Conservation (phyloP, 2,797 vertebrate genomes). For the Lithobates pipiens region DNA sequence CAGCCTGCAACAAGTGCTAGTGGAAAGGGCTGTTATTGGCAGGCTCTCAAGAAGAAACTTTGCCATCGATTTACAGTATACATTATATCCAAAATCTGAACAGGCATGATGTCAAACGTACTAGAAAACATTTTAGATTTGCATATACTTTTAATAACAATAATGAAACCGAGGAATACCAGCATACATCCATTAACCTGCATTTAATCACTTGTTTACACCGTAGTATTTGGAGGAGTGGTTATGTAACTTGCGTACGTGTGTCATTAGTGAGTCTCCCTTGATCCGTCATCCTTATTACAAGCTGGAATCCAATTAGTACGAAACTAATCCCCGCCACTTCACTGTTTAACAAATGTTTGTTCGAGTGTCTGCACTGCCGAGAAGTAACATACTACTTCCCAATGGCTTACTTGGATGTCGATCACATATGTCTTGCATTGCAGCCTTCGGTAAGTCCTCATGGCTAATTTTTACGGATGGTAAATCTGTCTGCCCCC, state of each 20-base stretch:
- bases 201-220: not conserved
- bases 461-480: not conserved
- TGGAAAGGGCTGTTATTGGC: too few relatives aligned
- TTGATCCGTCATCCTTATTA: constrained; percentile 39
- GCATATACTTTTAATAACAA: too few relatives aligned
- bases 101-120: too few relatives aligned
- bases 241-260: not conserved
- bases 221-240: not conserved
- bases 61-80: too few relatives aligned
- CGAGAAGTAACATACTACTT: not conserved
- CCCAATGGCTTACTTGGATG: constrained; percentile 40
- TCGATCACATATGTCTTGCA: constrained; percentile 19
- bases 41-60: too few relatives aligned
- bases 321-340: constrained; percentile 33
- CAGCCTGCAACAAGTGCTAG: too few relatives aligned
- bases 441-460: constrained; percentile 26
- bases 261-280: not conserved
- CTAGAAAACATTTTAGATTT: too few relatives aligned
- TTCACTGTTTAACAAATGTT: not conserved
- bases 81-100: too few relatives aligned
- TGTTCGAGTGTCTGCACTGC: not conserved
- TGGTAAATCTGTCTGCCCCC: not conserved
- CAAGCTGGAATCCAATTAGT: constrained; percentile 49
- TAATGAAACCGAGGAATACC: too few relatives aligned
- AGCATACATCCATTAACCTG: too few relatives aligned